Evolutionary conservation across 2,797 vertebrate genomes (phyloP).

Genomic region (Acanthurus lineatus): DNA sequence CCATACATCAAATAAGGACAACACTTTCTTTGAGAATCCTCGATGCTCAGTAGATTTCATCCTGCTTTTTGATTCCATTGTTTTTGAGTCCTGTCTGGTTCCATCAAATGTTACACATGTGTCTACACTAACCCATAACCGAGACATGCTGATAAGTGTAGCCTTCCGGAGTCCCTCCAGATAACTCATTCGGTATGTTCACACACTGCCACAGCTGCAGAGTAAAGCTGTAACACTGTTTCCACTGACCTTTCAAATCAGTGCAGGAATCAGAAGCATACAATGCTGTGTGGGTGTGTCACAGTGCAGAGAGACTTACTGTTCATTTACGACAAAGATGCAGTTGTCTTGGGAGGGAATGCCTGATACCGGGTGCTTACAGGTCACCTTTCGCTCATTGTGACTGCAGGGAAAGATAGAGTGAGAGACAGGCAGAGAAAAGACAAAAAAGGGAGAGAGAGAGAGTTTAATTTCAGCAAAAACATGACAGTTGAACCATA

Average conservation of each 20-base stretch:
- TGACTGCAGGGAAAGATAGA: conserved; percentile 83
- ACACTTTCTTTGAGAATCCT: no score
- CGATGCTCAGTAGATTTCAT: no score
- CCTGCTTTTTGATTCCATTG: no score
- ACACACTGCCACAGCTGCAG: conserved; percentile 12
- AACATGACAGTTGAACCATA: neutral
- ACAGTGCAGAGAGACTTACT: conserved; percentile 88
- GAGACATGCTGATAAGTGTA: no score
- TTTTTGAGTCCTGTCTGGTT: no score
- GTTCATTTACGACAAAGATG: conserved; percentile 98
- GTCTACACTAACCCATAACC: no score
- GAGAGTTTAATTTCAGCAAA: neutral
- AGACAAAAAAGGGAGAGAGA: neutral
- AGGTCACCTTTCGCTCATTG: conserved; percentile 98
- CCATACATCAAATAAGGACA: no score
- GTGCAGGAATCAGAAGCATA: neutral
- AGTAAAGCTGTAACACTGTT: neutral
- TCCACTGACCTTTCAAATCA: conserved; percentile 19
- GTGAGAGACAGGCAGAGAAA: neutral
- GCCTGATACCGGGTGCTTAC: conserved; percentile 95
- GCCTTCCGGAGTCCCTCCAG: no score
- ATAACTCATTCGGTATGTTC: neutral
- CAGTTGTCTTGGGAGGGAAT: conserved; percentile 97
- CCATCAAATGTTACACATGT: no score
- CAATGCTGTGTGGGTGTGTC: neutral